Base-by-base conservation (phyloP, 1,140 invertebrate genomes). In the Subanguina moxae region DNA sequence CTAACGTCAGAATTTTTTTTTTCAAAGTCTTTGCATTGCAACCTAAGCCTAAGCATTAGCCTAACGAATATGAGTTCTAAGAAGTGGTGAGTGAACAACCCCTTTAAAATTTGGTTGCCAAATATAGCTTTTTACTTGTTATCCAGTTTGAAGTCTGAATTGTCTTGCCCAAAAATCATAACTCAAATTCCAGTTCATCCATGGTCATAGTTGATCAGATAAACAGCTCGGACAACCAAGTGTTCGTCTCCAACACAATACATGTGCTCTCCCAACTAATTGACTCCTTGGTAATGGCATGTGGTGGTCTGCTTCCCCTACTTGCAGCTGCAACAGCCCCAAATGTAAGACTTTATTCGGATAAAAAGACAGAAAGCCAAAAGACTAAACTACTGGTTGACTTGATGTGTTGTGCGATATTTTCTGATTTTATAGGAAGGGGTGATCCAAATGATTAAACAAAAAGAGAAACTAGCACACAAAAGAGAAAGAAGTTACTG, bases 161-260 rank as follows among this genome's bases (percentile, higher is more conserved):
- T n/a, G n/a, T n/a, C n/a, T n/a, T n/a, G n/a, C n/a, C n/a, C n/a
- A n/a, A n/a, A n/a, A n/a, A n/a, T n/a, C n/a, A 15, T 52, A 52
- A 21, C n/a, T 42, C 38, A 32, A 13, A 72, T 75, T 68, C 65
- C 61, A 68, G 83, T 83, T 30, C 83, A 94, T 91, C 84, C 92
- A 96, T 82, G 93, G 92, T 0, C 94, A 91, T 97, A 67, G 88
- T 97, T 76, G 94, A 97, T 85, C 96, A 96, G 87, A 93, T 97
- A 46, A 98, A 98, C 82, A 95, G 92, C 83, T 92, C 96, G 82
- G 94, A 92, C 0, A 96, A 92, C 3, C 95, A 84, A 66, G 94
- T 98, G 71, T 99, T 98, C 85, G 94, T 98, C 68, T 92, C 97
- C 13, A 99, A 99, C 85, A 95, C 94, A 0, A 93, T 98, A 58